A percentile compares a stretch with the other conserved stretches of the same genome.
Conservation (phyloP, 2,113 vertebrate genomes). For the Stictonetta naevosa region DNA sequence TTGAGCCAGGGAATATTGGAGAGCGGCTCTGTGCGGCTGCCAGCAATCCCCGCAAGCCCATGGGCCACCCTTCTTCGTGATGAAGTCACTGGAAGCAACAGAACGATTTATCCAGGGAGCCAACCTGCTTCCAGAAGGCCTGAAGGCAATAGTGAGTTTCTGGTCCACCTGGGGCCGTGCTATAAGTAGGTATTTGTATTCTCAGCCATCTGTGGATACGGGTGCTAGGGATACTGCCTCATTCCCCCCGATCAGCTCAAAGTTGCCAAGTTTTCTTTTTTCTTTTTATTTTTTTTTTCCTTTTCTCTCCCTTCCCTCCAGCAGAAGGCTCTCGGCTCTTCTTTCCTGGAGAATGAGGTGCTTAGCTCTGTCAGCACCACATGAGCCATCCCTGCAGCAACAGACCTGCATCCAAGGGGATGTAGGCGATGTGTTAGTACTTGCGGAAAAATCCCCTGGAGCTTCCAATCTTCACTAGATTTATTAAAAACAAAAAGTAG, state of each 20-base stretch:
- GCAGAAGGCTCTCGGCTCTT: neutral
- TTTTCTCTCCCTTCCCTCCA: neutral
- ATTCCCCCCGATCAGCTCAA: neutral
- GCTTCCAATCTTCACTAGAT: neutral
- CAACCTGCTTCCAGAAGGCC: neutral
- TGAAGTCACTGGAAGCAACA: conserved; percentile 28
- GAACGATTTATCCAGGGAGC: neutral
- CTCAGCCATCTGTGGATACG: neutral
- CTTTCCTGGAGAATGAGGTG: neutral
- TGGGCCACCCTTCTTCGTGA: neutral
- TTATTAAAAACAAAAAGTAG: neutral
- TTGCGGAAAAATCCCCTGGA: neutral
- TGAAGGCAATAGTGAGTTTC: neutral
- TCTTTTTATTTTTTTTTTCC: no score
- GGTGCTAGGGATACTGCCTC: neutral
- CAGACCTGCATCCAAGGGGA: neutral
- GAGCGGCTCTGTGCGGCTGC: neutral
- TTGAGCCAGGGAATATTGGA: conserved; percentile 53
- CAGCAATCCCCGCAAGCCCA: neutral
- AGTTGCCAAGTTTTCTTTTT: neutral
- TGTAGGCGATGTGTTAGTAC: neutral
- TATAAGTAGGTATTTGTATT: neutral
- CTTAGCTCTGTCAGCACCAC: neutral
- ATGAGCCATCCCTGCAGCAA: neutral
- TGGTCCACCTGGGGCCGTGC: neutral